Base-by-base conservation (phyloP, 2,797 vertebrate species). In the Gadopsis marmoratus region DNA sequence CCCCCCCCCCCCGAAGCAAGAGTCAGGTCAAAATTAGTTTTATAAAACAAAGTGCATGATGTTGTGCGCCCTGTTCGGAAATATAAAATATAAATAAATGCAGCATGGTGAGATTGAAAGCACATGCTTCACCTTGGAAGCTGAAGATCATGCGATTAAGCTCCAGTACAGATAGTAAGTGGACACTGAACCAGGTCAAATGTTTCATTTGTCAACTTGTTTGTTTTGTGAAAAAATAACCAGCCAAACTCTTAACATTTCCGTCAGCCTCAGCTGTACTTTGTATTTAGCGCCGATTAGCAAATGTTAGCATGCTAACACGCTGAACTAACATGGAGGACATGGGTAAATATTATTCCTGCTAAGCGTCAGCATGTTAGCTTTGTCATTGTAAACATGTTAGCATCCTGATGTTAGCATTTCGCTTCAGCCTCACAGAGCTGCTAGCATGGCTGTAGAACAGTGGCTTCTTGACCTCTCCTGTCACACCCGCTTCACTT, bases 21-120 rank as follows among this genome's bases (percentile, higher is more conserved):
- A 0, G 4, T 53, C 16, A 50, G 31, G 59, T 59, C 7, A 0
- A 54, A 74, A 77, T 81, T 43, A 37, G 51, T 74, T 82, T 79
- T 48, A 31, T 47, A 71, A 64, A 41, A 76, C 31, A 48, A 76
- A 77, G 58, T 37, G 67, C 16, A 48, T 60, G 77, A 47, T 4
- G 55, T 59, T 71, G 19, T 35, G 4, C 16, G 16, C 11, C 8
- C 12, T 21, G 11, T 47, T 54, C 45, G 13, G 47, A 53, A 72
- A 72, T 29, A 45, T 61, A 54, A 26, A 63, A 61, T 16, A 66
- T 19, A 55, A 51, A 64, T 29, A 58, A 6, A 26, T 19, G 47
- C 4, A 59, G 16, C 29, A 45, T 10, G 5, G n/a, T 26, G 37
- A 70, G 13, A 72, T 1, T 23, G 4, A 59, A 74, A 68, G 58